These are phyloP conservation scores for Chaenodraco wilsoni DNA, from an alignment of 2,797 vertebrate genomes.

Conservation along the genomic window DNA sequence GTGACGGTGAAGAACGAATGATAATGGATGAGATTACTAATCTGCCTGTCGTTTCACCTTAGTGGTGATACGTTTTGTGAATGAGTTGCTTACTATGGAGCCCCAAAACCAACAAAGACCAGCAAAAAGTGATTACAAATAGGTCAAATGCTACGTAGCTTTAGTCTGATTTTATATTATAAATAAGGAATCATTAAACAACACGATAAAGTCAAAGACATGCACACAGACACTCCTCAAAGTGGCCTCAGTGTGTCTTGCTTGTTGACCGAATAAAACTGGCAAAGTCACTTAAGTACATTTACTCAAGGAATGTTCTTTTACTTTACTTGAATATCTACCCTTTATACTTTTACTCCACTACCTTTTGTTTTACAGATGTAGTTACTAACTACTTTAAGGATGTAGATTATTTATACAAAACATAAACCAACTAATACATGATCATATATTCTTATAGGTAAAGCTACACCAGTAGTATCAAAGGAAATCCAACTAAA, in stretches of 20 bases:
- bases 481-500: too few species aligned
- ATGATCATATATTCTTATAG: too few species aligned
- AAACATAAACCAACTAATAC: too few species aligned
- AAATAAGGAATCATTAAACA: not conserved
- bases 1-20: constrained; percentile 10
- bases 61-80: not conserved
- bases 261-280: not conserved
- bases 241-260: not conserved
- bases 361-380: too few species aligned
- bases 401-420: too few species aligned
- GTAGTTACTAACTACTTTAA: too few species aligned
- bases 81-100: constrained; percentile 1
- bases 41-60: constrained; percentile 6
- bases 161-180: not conserved
- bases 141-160: not conserved
- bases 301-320: too few species aligned
- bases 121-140: not conserved
- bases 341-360: too few species aligned
- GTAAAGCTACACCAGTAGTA: too few species aligned
- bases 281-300: not conserved
- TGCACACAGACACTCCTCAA: not conserved
- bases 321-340: too few species aligned
- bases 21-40: not conserved
- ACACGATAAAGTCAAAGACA: not conserved
- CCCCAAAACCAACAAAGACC: not conserved